Evolutionary conservation across 2,888 invertebrate species (phyloP), one percentile per base, ranked within the genome.

Genomic region (Macropis europaea): DNA sequence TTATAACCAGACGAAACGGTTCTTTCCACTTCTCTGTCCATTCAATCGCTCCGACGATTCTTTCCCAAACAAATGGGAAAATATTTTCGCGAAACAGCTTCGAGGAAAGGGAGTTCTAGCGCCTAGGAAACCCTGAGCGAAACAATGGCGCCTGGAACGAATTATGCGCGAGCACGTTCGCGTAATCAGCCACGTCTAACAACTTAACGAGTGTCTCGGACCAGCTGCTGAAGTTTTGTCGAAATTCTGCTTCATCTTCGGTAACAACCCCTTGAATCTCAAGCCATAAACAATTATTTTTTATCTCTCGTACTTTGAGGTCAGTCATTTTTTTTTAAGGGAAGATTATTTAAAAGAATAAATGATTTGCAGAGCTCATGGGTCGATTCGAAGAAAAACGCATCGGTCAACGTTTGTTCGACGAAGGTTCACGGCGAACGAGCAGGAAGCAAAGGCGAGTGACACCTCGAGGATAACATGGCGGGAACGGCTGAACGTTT

Each of bases 131-230:
- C 30, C 4, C 15, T 11, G 32, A 32, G 19, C 50, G 43, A 64
- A 64, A 80, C 69, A 77, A 70, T 70, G 53, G 47, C 32, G 30
- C 40, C 48, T 13, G 22, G 24, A 32, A 43, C 28, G 42, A 48
- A 54, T 63, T 87, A 88, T 88, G 87, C 87, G 67, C 52, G 63
- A 70, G 83, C 88, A 87, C 87, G 88, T 84, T 83, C 83, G 77
- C 71, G 76, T 83, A 85, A 87, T 86, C 84, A 80, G 74, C 72
- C 82, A 77, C 82, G 76, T 73, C 82, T 82, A 86, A 87, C 82
- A 77, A 82, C 77, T 75, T 78, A 78, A 84, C 79, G 77, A 84
- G 76, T 79, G 73, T 75, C 66, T 64, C 68, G 74, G 66, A 40
- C 42, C 48, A 42, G 24, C 62, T 53, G 75, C 47, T 52, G 61